Evolutionary conservation across 2,797 vertebrate genomes (phyloP), one percentile per base, ranked within the genome.

Genomic region (Lateolabrax maculatus): DNA sequence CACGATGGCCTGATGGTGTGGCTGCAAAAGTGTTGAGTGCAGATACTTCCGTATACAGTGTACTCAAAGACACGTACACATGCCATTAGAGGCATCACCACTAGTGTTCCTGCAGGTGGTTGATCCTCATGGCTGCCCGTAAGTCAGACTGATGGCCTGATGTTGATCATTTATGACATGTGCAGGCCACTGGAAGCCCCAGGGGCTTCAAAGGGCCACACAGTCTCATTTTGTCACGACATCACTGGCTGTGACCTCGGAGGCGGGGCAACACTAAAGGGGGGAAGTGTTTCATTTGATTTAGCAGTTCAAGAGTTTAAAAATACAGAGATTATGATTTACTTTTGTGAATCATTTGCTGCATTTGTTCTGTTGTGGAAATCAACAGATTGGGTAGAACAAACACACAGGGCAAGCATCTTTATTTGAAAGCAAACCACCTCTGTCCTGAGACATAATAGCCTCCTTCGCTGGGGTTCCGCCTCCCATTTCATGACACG

Each of bases 81-180:
- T 7, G 6, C 63, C 71, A 83, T 88, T 56, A 79, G 75, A 61
- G 80, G 81, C 83, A 62, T 87, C 72, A 71, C 92, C 86, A 52
- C 84, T n/a, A 81, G 87, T 79, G 81, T 43, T 89, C 85, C 93
- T 93, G 90, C 91, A 92, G 90, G 92, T 93, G 89, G 80, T 88
- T 83, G 69, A 64, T 75, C 79, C 72, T 83, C 68, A 67, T 13
- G 12, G 74, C 60, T 9, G 62, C 61, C 57, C 49, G 56, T 83
- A 77, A 71, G 79, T 84, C 80, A 44, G 77, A 75, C 62, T 68
- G 81, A 86, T 70, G 60, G 52, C 66, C 81, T 77, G 81, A 85
- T 68, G 83, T 79, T 89, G 83, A 94, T 93, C 19, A 6, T 53
- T 77, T 56, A 61, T 89, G 93, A 92, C 90, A 85, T 9, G 66